These are phyloP conservation scores for Itoplectis maculator DNA, from an alignment of 2,888 invertebrate genomes.

Conservation along the genomic window DNA sequence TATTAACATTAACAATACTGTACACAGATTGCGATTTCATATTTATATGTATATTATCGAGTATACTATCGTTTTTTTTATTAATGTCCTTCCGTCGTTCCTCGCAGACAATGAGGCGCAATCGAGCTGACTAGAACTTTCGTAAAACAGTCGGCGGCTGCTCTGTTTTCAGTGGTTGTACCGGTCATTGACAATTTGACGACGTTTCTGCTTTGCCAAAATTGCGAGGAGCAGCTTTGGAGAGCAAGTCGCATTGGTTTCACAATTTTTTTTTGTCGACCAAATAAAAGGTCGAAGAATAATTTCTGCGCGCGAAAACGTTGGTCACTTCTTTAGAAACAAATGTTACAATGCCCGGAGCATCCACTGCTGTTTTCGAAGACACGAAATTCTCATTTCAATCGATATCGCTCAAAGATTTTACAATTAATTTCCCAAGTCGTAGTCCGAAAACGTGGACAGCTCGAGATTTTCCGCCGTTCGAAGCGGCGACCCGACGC, in stretches of 20 bases:
- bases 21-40: slow-evolving; percentile 61
- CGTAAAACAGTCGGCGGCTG: slow-evolving; percentile 23
- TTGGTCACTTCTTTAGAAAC: neutral
- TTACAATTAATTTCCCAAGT: slow-evolving; percentile 10
- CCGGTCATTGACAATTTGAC: neutral
- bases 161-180: slow-evolving; percentile 4
- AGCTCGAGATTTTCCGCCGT: neutral
- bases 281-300: too few species aligned
- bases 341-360: neutral
- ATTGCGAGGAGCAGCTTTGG: neutral
- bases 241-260: neutral
- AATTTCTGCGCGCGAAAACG: neutral
- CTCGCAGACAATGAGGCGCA: slow-evolving; percentile 51
- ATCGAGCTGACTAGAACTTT: slow-evolving; percentile 67
- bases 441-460: neutral
- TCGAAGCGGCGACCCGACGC: slow-evolving; percentile 6
- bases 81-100: slow-evolving; percentile 35
- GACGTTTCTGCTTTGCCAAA: neutral
- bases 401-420: neutral
- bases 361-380: neutral
- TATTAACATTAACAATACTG: slow-evolving; percentile 66
- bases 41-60: slow-evolving; percentile 12
- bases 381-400: too few species aligned
- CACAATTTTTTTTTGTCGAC: too few species aligned
- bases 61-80: slow-evolving; percentile 22